Percentiles rank a stretch among this genome's conserved stretches.
These are phyloP conservation scores for Haliaeetus leucogaster DNA, from an alignment of 2,113 vertebrate genomes.

Conservation along the genomic window DNA sequence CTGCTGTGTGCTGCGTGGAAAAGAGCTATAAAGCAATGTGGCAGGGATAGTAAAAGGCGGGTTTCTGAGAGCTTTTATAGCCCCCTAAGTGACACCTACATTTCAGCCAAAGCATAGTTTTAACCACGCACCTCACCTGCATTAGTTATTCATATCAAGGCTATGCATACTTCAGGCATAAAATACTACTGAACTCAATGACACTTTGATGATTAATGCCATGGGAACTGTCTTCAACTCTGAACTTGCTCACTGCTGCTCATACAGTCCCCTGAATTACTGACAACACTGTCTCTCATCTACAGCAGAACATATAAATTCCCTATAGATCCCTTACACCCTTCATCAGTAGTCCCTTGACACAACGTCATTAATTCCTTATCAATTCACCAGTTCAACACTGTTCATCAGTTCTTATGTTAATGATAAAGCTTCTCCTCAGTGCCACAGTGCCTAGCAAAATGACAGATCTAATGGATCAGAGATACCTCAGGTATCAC, in stretches of 20 bases:
- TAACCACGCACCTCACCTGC: not conserved
- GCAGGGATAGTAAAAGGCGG: fast-evolving
- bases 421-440: not conserved
- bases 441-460: not conserved
- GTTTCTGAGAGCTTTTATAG: not conserved
- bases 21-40: not conserved
- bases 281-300: not conserved
- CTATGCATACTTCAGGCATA: not conserved
- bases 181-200: not conserved
- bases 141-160: not conserved
- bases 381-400: not conserved
- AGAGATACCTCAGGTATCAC: not conserved
- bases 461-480: not conserved
- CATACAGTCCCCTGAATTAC: not conserved
- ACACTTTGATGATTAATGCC: not conserved
- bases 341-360: not conserved
- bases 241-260: not conserved
- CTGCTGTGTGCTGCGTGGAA: not conserved
- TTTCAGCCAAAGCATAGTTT: not conserved
- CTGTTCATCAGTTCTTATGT: not conserved
- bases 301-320: not conserved
- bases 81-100: not conserved
- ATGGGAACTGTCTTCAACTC: not conserved
- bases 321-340: not conserved
- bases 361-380: not conserved